Evolutionary conservation across 1,140 invertebrate species (phyloP).

Genomic region (Lethocerus indicus): DNA sequence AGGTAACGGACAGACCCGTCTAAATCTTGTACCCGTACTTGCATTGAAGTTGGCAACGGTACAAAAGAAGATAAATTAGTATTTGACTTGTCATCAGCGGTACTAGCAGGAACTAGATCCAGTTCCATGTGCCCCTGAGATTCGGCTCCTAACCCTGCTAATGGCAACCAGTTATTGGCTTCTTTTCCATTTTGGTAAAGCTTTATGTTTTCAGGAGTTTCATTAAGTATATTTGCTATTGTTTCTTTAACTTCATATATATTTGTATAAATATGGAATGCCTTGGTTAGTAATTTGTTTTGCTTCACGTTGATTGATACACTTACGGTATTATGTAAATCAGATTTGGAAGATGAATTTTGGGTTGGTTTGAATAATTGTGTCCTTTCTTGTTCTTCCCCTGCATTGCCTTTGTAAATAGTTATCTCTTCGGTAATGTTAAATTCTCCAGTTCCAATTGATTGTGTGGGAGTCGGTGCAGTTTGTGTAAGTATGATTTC

Average conservation of each 20-base stretch:
- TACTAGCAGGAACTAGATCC: background rate
- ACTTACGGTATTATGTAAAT: too few relatives aligned
- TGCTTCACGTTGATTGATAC: background rate
- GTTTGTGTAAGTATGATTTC: too few relatives aligned
- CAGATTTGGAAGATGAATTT: too few relatives aligned
- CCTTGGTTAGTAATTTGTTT: background rate
- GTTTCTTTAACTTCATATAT: background rate
- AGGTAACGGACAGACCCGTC: background rate
- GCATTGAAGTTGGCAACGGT: background rate
- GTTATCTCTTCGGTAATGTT: too few relatives aligned
- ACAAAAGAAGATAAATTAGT: too few relatives aligned
- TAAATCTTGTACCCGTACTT: background rate
- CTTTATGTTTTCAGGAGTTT: background rate
- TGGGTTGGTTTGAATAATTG: too few relatives aligned
- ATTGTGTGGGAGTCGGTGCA: too few relatives aligned
- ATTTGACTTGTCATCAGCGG: too few relatives aligned
- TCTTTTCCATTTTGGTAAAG: background rate
- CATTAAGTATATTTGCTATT: background rate
- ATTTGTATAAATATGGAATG: background rate
- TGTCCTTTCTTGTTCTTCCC: too few relatives aligned
- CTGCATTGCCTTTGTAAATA: too few relatives aligned
- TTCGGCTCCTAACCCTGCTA: background rate
- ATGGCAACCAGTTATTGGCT: background rate
- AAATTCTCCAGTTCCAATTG: too few relatives aligned
- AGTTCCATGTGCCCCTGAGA: background rate